Conservation (phyloP, 2,888 invertebrate species). For the Sinohyriopsis cumingii region DNA sequence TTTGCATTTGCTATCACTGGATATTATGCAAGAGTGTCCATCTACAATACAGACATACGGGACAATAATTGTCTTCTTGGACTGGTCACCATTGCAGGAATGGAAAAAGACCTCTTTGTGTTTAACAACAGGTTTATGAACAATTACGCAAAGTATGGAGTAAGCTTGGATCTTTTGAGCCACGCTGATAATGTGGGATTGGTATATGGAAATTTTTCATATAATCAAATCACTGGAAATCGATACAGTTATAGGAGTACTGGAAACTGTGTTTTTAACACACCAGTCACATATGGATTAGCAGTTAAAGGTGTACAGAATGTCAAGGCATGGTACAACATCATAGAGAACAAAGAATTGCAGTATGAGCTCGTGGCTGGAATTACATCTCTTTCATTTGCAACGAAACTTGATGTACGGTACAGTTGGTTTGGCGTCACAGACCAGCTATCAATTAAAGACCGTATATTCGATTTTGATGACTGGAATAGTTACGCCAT, state of each 20-base stretch:
- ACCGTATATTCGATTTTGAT: conserved; percentile 96
- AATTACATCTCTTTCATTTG: conserved; percentile 85
- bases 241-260: conserved; percentile 26
- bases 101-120: conserved; percentile 95
- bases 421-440: conserved; percentile 98
- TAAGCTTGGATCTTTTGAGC: conserved; percentile 91
- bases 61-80: conserved; percentile 83
- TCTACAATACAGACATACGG: conserved; percentile 87
- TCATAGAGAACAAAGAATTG: conserved; percentile 79
- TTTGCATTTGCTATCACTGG: conserved; percentile 92
- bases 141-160: conserved; percentile 87
- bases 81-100: conserved; percentile 79
- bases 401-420: conserved; percentile 88
- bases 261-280: conserved; percentile 38
- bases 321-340: conserved; percentile 89
- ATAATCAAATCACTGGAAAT: conserved; percentile 60
- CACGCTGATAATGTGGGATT: conserved; percentile 87
- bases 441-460: conserved; percentile 82
- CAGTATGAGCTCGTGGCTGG: conserved; percentile 94
- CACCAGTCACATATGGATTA: conserved; percentile 80
- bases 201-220: conserved; percentile 79
- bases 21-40: conserved; percentile 91
- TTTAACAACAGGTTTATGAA: conserved; percentile 84
- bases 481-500: conserved; percentile 99
- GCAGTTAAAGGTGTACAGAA: conserved; percentile 96